Conservation (phyloP, 2,888 invertebrate genomes). For the Zelleria hepariella region DNA sequence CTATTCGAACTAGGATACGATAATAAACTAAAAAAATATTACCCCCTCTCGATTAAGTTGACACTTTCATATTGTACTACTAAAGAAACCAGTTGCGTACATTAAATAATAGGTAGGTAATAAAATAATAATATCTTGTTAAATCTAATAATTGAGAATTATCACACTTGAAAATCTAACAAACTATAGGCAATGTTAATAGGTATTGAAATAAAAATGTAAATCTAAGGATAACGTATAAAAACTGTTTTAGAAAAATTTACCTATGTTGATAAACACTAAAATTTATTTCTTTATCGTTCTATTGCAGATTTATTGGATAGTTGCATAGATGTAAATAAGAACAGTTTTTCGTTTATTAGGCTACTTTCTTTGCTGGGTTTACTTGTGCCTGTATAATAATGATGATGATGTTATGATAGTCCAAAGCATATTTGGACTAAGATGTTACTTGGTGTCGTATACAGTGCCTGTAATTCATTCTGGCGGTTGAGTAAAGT, state of each 20-base stretch:
- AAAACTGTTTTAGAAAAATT: slow-evolving; percentile 70
- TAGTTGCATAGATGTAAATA: slow-evolving; percentile 66
- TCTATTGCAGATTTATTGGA: slow-evolving; percentile 51
- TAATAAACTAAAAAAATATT: slow-evolving; percentile 44
- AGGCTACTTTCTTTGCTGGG: slow-evolving; percentile 47
- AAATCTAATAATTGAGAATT: slow-evolving; percentile 58
- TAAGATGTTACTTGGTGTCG: slow-evolving; percentile 29
- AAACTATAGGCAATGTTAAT: slow-evolving; percentile 71
- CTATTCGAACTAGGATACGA: slow-evolving; percentile 58
- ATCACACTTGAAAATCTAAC: slow-evolving; percentile 65
- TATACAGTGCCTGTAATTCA: no score
- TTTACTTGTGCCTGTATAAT: slow-evolving; percentile 54
- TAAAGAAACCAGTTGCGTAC: slow-evolving; percentile 34
- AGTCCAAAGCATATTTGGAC: slow-evolving; percentile 24
- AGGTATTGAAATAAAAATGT: slow-evolving; percentile 62
- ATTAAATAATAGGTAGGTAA: slow-evolving; percentile 63
- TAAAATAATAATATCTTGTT: slow-evolving; percentile 69
- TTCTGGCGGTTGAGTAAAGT: no score
- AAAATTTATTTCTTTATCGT: slow-evolving; percentile 54
- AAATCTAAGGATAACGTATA: slow-evolving; percentile 58
- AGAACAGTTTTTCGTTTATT: slow-evolving; percentile 44
- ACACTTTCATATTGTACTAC: slow-evolving; percentile 43
- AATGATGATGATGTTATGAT: slow-evolving; percentile 16
- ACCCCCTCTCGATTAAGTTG: slow-evolving; percentile 53
- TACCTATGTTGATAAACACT: slow-evolving; percentile 61